Conservation (phyloP, 2,888 invertebrate species). For the Limnephilus auricula region DNA sequence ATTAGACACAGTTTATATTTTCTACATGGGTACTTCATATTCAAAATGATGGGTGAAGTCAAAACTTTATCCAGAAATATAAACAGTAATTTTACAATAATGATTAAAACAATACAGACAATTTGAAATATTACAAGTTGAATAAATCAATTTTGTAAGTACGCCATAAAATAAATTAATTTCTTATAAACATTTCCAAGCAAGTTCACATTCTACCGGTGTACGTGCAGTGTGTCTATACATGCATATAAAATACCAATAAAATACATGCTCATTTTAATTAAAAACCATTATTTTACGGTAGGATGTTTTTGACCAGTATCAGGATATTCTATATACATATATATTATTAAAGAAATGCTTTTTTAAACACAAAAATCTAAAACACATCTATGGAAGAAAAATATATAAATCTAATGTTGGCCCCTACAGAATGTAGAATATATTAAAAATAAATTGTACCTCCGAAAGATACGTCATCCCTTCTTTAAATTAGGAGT, state of each 20-base stretch:
- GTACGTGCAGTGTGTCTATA: neutral
- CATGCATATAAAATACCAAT: neutral
- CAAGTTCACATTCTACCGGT: neutral
- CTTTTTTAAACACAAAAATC: neutral
- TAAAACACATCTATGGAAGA: neutral
- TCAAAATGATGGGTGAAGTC: neutral
- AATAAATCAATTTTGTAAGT: no score
- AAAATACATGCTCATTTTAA: neutral
- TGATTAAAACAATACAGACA: neutral
- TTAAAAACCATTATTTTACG: no score
- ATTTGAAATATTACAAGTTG: no score
- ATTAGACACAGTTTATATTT: slow-evolving; percentile 18
- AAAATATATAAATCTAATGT: neutral
- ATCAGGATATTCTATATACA: neutral
- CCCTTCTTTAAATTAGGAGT: neutral
- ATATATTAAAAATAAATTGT: neutral
- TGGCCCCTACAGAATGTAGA: neutral
- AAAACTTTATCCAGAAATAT: neutral
- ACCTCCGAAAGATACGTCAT: neutral
- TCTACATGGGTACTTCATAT: slow-evolving; percentile 2
- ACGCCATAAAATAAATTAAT: neutral
- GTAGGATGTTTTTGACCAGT: neutral
- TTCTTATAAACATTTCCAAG: neutral
- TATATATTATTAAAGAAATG: neutral
- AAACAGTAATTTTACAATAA: neutral